Evolutionary conservation across 2,797 vertebrate genomes (phyloP).

Genomic region (Ctenosaura bakeri): DNA sequence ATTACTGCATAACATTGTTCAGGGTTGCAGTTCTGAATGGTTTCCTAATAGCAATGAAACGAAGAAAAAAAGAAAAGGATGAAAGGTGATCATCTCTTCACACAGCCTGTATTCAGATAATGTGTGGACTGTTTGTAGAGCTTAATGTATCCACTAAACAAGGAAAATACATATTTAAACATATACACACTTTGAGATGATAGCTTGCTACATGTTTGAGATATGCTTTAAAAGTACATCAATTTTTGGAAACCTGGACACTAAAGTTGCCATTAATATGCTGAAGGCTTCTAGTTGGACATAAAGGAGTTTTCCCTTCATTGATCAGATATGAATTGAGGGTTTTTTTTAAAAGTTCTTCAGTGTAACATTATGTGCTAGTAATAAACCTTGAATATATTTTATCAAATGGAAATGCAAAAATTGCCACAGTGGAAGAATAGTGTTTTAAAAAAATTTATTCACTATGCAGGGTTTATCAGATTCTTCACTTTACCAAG

Average conservation of each 20-base stretch:
- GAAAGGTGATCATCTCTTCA: conserved; percentile 83
- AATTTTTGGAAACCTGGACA: conserved; percentile 52
- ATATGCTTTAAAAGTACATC: conserved; percentile 56
- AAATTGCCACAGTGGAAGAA: neutral
- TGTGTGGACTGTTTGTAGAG: conserved; percentile 79
- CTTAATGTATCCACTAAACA: conserved; percentile 73
- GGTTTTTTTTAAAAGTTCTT: conserved; percentile 23
- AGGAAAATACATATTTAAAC: conserved; percentile 71
- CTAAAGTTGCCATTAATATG: conserved; percentile 39
- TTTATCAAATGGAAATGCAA: conserved; percentile 20
- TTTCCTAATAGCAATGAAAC: conserved; percentile 83
- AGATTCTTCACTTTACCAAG: too few relatives aligned
- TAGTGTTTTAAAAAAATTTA: neutral
- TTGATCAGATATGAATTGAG: conserved; percentile 27
- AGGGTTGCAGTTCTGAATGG: conserved; percentile 82
- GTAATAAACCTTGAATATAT: conserved; percentile 25
- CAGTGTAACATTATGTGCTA: neutral
- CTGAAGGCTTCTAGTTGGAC: conserved; percentile 31
- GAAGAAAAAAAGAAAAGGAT: conserved; percentile 74
- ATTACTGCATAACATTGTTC: conserved; percentile 89
- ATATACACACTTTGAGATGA: conserved; percentile 70
- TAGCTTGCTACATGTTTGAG: conserved; percentile 70
- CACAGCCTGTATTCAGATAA: conserved; percentile 73
- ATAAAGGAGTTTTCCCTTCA: conserved; percentile 37
- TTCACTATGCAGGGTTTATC: neutral